Conservation (phyloP, 2,113 vertebrate genomes). For the Spilogale gracilis region DNA sequence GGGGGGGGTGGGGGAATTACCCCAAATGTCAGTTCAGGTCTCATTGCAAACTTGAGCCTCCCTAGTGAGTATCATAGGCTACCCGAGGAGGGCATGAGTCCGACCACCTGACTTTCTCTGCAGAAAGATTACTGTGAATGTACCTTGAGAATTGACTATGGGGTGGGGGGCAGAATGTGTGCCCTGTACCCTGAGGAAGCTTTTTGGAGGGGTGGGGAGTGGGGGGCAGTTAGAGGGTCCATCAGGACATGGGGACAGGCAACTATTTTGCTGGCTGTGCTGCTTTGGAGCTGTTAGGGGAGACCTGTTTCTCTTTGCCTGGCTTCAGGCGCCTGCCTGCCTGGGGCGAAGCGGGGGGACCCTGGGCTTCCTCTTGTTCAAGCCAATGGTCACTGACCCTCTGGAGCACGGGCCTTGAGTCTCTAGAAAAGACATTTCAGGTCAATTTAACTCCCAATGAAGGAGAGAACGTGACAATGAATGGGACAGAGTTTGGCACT, state of each 20-base stretch:
- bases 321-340: no score
- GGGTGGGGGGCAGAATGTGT: no score
- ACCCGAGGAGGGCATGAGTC: not conserved
- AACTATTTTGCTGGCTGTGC: not conserved
- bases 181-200: not conserved
- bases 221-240: not conserved
- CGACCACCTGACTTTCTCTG: not conserved
- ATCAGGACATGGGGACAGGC: not conserved
- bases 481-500: no score
- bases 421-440: not conserved
- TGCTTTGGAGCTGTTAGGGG: not conserved
- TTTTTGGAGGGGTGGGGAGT: no score
- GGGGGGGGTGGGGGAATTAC: not conserved
- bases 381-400: not conserved
- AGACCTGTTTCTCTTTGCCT: not conserved
- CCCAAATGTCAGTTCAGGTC: not conserved
- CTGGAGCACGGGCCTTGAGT: not conserved
- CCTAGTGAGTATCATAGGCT: not conserved
- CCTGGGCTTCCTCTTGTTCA: not conserved
- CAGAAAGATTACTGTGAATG: not conserved
- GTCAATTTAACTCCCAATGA: not conserved
- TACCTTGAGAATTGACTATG: not conserved
- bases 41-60: not conserved
- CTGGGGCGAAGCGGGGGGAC: not conserved
- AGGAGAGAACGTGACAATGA: not conserved